Percentiles rank a stretch among this genome's conserved stretches.
phyloP scores from a whole-genome alignment of 2,888 invertebrate species.

The Dendrolimus houi region DNA sequence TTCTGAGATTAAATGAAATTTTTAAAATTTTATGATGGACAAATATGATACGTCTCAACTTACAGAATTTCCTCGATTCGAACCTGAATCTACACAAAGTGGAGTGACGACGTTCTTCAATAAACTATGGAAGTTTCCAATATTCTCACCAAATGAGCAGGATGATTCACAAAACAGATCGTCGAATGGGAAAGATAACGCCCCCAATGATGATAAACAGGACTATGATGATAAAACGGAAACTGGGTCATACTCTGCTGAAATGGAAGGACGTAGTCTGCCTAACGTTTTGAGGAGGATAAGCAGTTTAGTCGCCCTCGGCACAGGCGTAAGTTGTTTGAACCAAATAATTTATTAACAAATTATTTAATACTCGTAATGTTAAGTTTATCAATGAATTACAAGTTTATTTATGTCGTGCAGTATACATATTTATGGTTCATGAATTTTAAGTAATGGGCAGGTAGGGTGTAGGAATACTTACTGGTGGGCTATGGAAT shows the following conservation, averaged over 20 bases:
- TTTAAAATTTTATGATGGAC: conserved; percentile 36
- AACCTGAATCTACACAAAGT: conserved; percentile 84
- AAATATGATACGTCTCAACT: conserved; percentile 64
- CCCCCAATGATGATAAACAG: conserved; percentile 29
- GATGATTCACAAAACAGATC: conserved; percentile 36
- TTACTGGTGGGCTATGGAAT: too few species aligned
- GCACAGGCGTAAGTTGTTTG: conserved; percentile 81
- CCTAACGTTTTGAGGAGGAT: conserved; percentile 92
- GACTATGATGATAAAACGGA: conserved; percentile 49
- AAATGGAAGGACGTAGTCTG: conserved; percentile 84
- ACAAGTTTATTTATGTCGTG: too few species aligned
- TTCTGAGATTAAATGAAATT: too few species aligned
- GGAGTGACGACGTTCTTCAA: conserved; percentile 84
- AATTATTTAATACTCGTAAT: too few species aligned
- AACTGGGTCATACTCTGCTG: conserved; percentile 66
- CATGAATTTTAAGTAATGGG: too few species aligned
- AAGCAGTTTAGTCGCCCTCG: conserved; percentile 89
- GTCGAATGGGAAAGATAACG: conserved; percentile 25
- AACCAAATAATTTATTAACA: neutral
- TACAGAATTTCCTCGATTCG: conserved; percentile 77
- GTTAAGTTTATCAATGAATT: too few species aligned
- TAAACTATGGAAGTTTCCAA: conserved; percentile 83
- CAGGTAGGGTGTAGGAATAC: too few species aligned
- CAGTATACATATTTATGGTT: too few species aligned
- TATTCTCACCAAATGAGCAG: conserved; percentile 63